Percentiles rank a stretch among this genome's conserved stretches.
Conservation (phyloP, 2,113 vertebrate genomes). For the Chaetorhynchus papuensis region DNA sequence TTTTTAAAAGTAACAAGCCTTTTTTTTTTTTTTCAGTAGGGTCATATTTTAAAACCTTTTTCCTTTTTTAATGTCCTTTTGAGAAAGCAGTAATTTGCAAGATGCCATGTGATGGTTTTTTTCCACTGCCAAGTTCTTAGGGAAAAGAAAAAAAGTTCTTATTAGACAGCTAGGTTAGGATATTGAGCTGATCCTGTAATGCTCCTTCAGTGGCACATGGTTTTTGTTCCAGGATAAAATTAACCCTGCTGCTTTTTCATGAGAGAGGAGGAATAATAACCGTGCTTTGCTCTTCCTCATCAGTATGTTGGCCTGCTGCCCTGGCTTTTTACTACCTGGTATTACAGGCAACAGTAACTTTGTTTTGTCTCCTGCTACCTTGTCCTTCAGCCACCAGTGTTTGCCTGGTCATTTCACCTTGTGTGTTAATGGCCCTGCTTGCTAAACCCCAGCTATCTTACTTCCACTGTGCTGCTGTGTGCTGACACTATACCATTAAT, state of each 20-base stretch:
- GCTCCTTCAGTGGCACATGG: neutral
- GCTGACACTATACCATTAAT: neutral
- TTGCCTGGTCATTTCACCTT: neutral
- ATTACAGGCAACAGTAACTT: neutral
- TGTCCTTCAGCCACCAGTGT: neutral
- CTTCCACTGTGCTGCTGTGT: neutral
- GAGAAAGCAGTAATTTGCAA: neutral
- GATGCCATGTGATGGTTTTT: neutral
- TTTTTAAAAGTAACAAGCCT: neutral
- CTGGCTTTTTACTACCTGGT: neutral
- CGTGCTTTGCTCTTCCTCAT: neutral
- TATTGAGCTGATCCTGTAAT: neutral
- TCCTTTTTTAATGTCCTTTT: neutral
- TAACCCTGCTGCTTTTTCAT: neutral
- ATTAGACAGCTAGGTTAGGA: neutral
- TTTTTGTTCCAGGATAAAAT: constrained; percentile 6
- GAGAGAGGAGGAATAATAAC: constrained; percentile 17
- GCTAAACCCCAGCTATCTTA: neutral
- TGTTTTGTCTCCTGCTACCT: neutral
- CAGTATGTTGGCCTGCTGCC: neutral
- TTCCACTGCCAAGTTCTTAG: neutral
- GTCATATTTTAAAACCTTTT: neutral
- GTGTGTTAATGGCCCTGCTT: neutral
- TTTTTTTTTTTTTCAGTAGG: neutral
- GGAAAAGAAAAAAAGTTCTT: neutral